These are phyloP conservation scores for Chlorocebus sabaeus DNA, from an alignment of 2,113 vertebrate species.

Conservation along the genomic window DNA sequence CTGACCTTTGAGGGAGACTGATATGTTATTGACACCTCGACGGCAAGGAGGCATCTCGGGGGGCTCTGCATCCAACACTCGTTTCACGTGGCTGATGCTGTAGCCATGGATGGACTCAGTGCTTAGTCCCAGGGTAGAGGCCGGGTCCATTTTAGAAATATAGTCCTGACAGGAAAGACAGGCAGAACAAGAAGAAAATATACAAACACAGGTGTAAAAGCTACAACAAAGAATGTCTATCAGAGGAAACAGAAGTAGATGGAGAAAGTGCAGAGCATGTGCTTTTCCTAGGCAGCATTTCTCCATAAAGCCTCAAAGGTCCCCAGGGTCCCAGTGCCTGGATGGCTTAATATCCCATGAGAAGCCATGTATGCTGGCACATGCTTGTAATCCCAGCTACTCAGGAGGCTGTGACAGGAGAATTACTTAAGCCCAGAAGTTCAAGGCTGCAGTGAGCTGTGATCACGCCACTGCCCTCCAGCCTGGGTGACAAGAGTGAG, in stretches of 20 bases:
- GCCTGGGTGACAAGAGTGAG: neutral
- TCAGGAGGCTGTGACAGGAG: neutral
- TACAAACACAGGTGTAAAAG: accelerated
- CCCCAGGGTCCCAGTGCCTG: neutral
- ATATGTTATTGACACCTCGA: slow-evolving; percentile 86
- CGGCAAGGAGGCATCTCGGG: slow-evolving; percentile 87
- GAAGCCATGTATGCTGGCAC: neutral
- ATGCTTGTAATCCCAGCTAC: neutral
- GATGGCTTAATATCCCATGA: neutral
- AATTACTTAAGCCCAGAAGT: neutral
- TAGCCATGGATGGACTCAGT: slow-evolving; percentile 92
- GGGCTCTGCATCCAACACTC: slow-evolving; percentile 87
- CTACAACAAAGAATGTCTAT: accelerated
- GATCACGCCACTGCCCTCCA: neutral
- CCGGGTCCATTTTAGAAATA: slow-evolving; percentile 93
- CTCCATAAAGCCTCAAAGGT: neutral
- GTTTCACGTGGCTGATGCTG: slow-evolving; percentile 89
- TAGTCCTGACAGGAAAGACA: slow-evolving; percentile 86
- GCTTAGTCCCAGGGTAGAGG: slow-evolving; percentile 91
- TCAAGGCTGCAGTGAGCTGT: neutral
- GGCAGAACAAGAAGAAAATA: neutral
- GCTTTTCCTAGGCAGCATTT: neutral
- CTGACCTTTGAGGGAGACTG: slow-evolving; percentile 92
- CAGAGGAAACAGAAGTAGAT: neutral
- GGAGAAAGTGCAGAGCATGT: neutral